Evolutionary conservation across 2,797 vertebrate species (phyloP).

Genomic region (Dallia pectoralis): DNA sequence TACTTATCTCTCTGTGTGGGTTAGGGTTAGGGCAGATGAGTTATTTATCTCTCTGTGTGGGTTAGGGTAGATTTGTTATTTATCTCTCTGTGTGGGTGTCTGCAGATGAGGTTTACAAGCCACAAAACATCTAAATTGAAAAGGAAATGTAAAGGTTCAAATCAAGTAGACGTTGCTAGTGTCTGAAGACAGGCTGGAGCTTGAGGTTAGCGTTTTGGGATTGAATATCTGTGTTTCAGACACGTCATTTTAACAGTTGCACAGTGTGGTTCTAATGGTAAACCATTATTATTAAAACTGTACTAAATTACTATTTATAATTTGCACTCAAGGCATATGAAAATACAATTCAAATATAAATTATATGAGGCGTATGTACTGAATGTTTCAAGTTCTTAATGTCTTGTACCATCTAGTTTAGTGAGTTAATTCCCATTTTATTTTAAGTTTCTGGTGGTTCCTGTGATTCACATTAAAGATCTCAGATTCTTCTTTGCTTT

Average conservation of each 20-base stretch:
- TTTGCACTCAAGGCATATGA: background rate
- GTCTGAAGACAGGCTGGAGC: background rate
- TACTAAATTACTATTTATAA: background rate
- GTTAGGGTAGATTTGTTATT: too few species aligned
- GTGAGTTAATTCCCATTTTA: too few species aligned
- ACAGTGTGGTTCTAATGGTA: background rate
- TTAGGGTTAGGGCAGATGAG: too few species aligned
- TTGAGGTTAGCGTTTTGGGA: conserved; percentile 9
- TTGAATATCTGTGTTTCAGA: conserved; percentile 13
- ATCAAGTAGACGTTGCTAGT: background rate
- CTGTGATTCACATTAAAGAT: too few species aligned
- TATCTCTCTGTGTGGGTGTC: background rate
- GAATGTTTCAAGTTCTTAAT: too few species aligned
- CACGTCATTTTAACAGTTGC: background rate
- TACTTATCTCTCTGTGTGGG: background rate
- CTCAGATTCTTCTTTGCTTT: too few species aligned
- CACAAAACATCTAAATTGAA: background rate
- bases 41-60: too few species aligned
- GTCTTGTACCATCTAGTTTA: too few species aligned
- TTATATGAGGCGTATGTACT: too few species aligned
- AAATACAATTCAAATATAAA: too few species aligned
- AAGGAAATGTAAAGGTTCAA: background rate
- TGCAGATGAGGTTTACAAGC: background rate
- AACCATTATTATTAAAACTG: background rate
- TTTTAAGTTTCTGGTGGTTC: too few species aligned